Percentiles rank a stretch among this genome's conserved stretches.
Conservation (phyloP, 2,113 vertebrate genomes). For the Piprites chloris region DNA sequence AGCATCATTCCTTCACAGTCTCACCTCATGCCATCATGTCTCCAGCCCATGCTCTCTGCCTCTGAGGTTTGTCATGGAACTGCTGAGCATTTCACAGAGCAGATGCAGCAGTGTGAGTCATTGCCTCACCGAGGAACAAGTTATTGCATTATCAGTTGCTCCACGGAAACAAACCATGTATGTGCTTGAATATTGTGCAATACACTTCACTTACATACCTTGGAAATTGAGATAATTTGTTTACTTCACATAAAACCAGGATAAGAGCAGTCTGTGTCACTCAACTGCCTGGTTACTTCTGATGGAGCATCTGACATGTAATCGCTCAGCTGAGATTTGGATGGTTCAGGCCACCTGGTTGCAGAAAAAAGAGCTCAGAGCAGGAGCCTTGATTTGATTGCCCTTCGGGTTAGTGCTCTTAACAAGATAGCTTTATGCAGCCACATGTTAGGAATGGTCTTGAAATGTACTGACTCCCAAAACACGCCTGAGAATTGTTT, state of each 20-base stretch:
- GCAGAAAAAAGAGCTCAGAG: neutral
- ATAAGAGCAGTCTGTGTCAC: neutral
- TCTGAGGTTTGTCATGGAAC: neutral
- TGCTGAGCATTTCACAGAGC: neutral
- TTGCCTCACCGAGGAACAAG: neutral
- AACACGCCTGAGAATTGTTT: neutral
- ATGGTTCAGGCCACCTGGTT: neutral
- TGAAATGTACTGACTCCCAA: neutral
- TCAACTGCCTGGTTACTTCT: neutral
- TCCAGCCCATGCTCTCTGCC: neutral
- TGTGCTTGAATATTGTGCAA: neutral
- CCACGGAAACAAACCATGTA: conserved; percentile 1
- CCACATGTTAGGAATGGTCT: neutral
- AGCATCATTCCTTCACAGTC: neutral
- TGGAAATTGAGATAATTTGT: neutral
- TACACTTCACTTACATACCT: neutral
- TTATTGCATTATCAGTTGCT: neutral
- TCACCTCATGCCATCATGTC: neutral
- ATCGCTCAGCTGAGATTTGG: neutral
- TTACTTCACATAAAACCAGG: neutral
- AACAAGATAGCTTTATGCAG: neutral
- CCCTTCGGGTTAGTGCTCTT: neutral
- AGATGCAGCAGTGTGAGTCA: conserved; percentile 24
- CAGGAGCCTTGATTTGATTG: neutral
- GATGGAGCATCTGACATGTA: neutral